These are phyloP conservation scores for Monarcha castaneiventris DNA, from an alignment of 2,113 vertebrate species.

Conservation along the genomic window DNA sequence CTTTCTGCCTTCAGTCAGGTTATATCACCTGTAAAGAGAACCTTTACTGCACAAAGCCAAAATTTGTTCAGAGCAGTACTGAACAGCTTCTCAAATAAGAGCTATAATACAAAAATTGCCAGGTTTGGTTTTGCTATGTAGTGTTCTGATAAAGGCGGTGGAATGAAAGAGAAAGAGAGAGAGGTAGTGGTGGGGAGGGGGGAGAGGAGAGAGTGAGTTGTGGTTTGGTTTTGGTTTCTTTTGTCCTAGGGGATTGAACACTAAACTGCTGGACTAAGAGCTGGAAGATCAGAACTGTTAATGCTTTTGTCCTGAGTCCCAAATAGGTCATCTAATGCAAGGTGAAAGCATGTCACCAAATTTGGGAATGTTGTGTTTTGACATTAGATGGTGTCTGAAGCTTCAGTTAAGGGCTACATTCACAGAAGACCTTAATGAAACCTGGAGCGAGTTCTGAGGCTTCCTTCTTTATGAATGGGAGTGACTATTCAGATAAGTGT, in stretches of 20 bases:
- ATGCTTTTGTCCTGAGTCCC: neutral
- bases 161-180: neutral
- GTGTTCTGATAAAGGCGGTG: neutral
- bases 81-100: neutral
- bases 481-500: neutral
- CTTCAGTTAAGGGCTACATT: neutral
- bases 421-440: neutral
- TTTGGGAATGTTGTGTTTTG: neutral
- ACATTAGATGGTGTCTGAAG: neutral
- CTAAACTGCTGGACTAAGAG: neutral
- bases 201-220: neutral
- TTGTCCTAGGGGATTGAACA: neutral
- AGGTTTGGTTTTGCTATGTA: neutral
- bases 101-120: neutral
- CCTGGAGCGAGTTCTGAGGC: neutral
- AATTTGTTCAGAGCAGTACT: neutral
- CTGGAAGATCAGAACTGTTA: neutral
- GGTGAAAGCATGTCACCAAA: neutral
- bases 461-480: neutral
- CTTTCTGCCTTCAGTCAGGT: neutral
- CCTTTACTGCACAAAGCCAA: neutral
- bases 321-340: neutral
- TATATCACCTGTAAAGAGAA: neutral
- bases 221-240: neutral
- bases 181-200: rapidly evolving